These are phyloP conservation scores for Bubo bubo DNA, from an alignment of 2,113 vertebrate genomes.

Conservation along the genomic window DNA sequence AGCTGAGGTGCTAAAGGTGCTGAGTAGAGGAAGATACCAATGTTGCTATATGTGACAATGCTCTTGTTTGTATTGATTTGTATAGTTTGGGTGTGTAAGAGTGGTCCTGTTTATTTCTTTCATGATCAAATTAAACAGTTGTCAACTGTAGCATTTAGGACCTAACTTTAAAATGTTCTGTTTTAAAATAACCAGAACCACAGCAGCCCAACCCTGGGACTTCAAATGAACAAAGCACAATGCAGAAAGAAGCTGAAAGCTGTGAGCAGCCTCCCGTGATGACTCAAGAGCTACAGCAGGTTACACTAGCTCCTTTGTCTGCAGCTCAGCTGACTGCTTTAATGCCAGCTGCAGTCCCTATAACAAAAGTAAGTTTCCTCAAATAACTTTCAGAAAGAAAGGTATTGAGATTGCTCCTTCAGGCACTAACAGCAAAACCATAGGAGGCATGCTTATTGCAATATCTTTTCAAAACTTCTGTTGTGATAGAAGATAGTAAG, in stretches of 20 bases:
- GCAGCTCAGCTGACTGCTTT: constrained; percentile 28
- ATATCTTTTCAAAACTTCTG: not conserved
- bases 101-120: not conserved
- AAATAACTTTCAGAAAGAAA: not conserved
- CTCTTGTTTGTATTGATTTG: not conserved
- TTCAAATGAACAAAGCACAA: constrained; percentile 59
- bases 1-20: not conserved
- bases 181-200: constrained; percentile 32
- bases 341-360: constrained; percentile 58
- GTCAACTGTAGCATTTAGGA: not conserved
- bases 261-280: constrained; percentile 68
- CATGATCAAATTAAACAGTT: too few species aligned
- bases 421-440: not conserved
- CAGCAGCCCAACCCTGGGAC: constrained; percentile 5
- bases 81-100: not conserved
- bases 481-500: not conserved
- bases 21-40: not conserved
- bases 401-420: not conserved
- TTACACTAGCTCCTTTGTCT: constrained; percentile 29
- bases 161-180: not conserved
- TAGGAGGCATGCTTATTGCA: not conserved
- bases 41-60: not conserved
- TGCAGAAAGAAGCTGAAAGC: constrained; percentile 68
- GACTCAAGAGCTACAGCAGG: constrained; percentile 57
- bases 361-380: constrained; percentile 74